Base-by-base conservation (phyloP, 2,797 vertebrate species). In the Syngnathus rostellatus region DNA sequence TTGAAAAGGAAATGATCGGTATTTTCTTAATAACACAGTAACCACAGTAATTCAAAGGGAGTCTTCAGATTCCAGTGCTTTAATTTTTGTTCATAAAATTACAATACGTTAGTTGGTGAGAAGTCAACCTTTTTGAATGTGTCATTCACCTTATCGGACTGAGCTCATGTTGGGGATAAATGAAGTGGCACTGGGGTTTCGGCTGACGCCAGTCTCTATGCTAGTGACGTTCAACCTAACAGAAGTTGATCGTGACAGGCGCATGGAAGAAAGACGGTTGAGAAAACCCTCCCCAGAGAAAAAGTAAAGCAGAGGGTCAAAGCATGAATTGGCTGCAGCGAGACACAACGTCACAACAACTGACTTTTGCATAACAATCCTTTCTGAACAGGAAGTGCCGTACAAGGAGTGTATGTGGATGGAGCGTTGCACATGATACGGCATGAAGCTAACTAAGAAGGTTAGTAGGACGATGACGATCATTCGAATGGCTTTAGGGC, bases 231-330 rank as follows among this genome's bases (percentile, higher is more conserved):
- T 76, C 21, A 48, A 23, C 58, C 59, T 65, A 61, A 67, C 12
- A 10, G 38, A 0, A 45, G 3, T 25, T 14, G 67, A 75, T 0
- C 89, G 81, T 0, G 79, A 79, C 12, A 85, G 88, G 64, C 88
- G 90, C 64, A 96, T 82, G 0, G 92, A 94, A 50, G 91, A 91
- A 0, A 96, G 70, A 5, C 92, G 93, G 65, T 73, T 89, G 31
- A 94, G 91, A 81, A 98, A 98, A 74, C 92, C 93, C 7, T 93
- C 94, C 0, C 95, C 95, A 0, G 96, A 96, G 83, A 98, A 98
- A 79, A 98, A 98, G 65, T 98, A 98, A 7, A 99, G 91, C 67
- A 99, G 79, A 0, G 96, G 96, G 64, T 99, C 95, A 23, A 98
- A 96, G 85, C 96, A 98, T 19, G 94, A 95, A 71, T 99, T 98